phyloP scores from a whole-genome alignment of 2,888 invertebrate genomes.

The Blastobasis adustella region DNA sequence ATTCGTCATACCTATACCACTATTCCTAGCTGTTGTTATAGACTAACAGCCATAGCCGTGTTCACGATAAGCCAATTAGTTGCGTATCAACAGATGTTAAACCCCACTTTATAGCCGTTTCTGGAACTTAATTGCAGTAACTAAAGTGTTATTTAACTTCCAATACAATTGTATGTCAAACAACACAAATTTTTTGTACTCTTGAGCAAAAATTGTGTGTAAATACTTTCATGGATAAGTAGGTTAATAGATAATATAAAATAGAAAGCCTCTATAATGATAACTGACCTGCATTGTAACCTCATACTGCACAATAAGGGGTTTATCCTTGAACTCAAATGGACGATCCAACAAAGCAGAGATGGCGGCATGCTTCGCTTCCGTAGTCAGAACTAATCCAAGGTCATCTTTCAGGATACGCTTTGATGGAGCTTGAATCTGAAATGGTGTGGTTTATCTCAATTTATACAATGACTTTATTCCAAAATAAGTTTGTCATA shows the following conservation, averaged over 20 bases:
- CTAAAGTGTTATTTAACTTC: no score
- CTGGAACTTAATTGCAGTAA: no score
- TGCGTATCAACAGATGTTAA: no score
- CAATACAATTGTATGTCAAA: neutral
- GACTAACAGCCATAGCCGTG: neutral
- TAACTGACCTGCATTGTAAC: conserved; percentile 83
- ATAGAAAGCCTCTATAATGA: no score
- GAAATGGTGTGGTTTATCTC: conserved; percentile 22
- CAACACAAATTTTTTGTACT: neutral
- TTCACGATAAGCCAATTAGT: conserved; percentile 9
- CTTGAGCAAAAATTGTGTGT: no score
- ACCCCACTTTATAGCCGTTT: no score
- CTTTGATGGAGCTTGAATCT: conserved; percentile 83
- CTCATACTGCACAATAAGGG: conserved; percentile 94
- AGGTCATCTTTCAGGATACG: conserved; percentile 88
- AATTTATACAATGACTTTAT: no score
- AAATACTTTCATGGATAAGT: no score
- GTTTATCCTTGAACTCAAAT: conserved; percentile 88
- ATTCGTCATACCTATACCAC: conserved; percentile 4
- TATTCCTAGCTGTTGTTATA: no score
- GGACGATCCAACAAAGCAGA: conserved; percentile 84
- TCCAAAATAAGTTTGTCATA: no score
- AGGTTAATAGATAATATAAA: no score
- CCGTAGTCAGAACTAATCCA: conserved; percentile 92
- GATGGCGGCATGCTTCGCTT: conserved; percentile 97